Percentiles rank a stretch among this genome's conserved stretches.
These are phyloP conservation scores for Heliconius cydno DNA, from an alignment of 2,888 invertebrate genomes.

Conservation along the genomic window DNA sequence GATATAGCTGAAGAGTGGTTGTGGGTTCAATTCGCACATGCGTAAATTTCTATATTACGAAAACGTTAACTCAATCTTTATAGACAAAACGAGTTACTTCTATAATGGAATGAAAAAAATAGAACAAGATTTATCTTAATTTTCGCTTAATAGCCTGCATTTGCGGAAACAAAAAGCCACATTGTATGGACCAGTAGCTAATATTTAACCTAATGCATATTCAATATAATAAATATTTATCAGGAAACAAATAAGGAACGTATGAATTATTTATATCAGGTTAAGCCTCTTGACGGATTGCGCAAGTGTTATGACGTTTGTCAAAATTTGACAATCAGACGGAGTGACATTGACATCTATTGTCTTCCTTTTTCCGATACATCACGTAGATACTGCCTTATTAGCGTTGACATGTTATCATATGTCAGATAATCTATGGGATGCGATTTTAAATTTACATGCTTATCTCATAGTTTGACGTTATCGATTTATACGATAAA, in stretches of 20 bases:
- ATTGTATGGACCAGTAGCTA: conserved; percentile 24
- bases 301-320: conserved; percentile 46
- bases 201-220: conserved; percentile 36
- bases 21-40: neutral
- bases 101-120: too few species aligned
- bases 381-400: conserved; percentile 24
- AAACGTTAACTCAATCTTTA: neutral
- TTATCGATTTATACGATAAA: conserved; percentile 22
- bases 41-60: neutral
- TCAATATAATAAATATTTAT: conserved; percentile 40
- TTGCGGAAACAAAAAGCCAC: neutral
- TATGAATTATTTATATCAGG: conserved; percentile 47
- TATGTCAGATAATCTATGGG: conserved; percentile 26
- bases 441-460: conserved; percentile 22
- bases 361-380: conserved; percentile 37
- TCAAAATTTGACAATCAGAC: conserved; percentile 35
- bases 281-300: conserved; percentile 46
- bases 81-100: neutral
- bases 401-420: conserved; percentile 15
- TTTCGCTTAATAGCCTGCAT: neutral
- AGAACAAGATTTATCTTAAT: neutral
- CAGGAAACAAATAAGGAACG: conserved; percentile 31
- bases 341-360: conserved; percentile 36
- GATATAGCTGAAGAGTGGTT: neutral
- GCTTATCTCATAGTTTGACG: conserved; percentile 3